Evolutionary conservation across 2,888 invertebrate genomes (phyloP).

Genomic region (Amphipyra tragopoginis): DNA sequence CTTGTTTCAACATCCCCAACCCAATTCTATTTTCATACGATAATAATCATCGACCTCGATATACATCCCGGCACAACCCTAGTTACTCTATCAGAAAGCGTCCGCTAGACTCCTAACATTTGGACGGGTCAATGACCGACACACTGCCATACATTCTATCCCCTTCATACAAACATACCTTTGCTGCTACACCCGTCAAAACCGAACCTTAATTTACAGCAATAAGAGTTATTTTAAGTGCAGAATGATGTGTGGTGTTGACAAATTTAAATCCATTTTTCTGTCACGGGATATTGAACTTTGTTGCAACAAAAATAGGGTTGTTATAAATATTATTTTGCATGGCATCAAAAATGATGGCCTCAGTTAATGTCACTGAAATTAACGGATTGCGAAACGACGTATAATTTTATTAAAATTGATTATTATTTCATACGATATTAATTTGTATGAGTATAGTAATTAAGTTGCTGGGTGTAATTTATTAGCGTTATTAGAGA

Average conservation of each 20-base stretch:
- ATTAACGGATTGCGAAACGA: slow-evolving; percentile 57
- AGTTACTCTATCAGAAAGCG: slow-evolving; percentile 74
- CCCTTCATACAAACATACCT: slow-evolving; percentile 53
- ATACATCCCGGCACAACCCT: slow-evolving; percentile 66
- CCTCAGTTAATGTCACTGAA: slow-evolving; percentile 54
- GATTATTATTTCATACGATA: slow-evolving; percentile 41
- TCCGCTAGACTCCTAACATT: slow-evolving; percentile 73
- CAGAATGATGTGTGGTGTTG: slow-evolving; percentile 28
- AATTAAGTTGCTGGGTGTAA: slow-evolving; percentile 33
- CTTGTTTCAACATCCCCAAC: slow-evolving; percentile 44
- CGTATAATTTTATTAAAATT: slow-evolving; percentile 56
- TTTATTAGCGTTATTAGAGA: slow-evolving; percentile 40
- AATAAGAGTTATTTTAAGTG: slow-evolving; percentile 28
- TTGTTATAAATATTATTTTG: slow-evolving; percentile 10
- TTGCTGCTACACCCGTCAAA: slow-evolving; percentile 30
- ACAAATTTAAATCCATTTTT: slow-evolving; percentile 50
- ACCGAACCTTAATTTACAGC: slow-evolving; percentile 32
- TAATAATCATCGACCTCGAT: slow-evolving; percentile 60
- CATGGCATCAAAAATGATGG: slow-evolving; percentile 41
- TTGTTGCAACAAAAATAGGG: slow-evolving; percentile 17
- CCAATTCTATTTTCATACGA: slow-evolving; percentile 37
- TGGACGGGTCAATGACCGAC: slow-evolving; percentile 81
- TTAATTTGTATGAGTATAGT: slow-evolving; percentile 36
- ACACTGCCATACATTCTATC: slow-evolving; percentile 84
- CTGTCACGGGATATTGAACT: slow-evolving; percentile 50